Conservation (phyloP, 2,113 vertebrate species). For the Gasterosteus aculeatus region DNA sequence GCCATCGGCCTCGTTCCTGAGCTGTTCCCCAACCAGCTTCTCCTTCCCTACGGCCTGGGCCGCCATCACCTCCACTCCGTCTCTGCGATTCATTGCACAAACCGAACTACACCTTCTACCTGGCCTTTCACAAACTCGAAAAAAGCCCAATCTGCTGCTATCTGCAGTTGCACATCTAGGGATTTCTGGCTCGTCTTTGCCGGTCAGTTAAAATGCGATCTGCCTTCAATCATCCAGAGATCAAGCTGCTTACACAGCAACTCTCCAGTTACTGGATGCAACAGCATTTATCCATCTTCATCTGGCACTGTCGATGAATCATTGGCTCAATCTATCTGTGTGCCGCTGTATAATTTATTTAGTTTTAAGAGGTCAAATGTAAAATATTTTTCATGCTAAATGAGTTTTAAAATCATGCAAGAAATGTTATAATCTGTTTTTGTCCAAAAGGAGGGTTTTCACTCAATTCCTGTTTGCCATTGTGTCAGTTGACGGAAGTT, state of each 20-base stretch:
- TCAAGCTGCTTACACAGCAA: constrained; percentile 49
- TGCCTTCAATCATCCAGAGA: constrained; percentile 49
- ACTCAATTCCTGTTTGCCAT: constrained; percentile 27
- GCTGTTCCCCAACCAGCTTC: constrained; percentile 66
- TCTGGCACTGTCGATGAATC: constrained; percentile 24
- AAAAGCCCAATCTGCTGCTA: constrained; percentile 65
- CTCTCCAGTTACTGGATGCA: constrained; percentile 43
- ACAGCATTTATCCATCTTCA: constrained; percentile 59
- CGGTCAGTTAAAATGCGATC: constrained; percentile 40
- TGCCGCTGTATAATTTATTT: constrained; percentile 31
- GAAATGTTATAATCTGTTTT: constrained; percentile 19
- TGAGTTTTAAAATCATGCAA: background rate
- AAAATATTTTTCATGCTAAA: background rate
- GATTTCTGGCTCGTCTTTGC: constrained; percentile 36
- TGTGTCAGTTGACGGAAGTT: background rate
- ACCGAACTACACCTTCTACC: constrained; percentile 25
- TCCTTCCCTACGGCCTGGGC: constrained; percentile 64
- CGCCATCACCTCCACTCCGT: constrained; percentile 76
- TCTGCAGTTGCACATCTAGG: constrained; percentile 74
- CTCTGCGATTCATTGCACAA: constrained; percentile 81
- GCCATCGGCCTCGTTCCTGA: constrained; percentile 65
- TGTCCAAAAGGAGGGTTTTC: constrained; percentile 8
- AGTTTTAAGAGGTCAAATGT: background rate
- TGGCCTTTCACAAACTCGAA: constrained; percentile 40
- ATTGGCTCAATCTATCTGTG: constrained; percentile 9